Base-by-base conservation (phyloP, 2,797 vertebrate species). In the Sebastes variabilis region DNA sequence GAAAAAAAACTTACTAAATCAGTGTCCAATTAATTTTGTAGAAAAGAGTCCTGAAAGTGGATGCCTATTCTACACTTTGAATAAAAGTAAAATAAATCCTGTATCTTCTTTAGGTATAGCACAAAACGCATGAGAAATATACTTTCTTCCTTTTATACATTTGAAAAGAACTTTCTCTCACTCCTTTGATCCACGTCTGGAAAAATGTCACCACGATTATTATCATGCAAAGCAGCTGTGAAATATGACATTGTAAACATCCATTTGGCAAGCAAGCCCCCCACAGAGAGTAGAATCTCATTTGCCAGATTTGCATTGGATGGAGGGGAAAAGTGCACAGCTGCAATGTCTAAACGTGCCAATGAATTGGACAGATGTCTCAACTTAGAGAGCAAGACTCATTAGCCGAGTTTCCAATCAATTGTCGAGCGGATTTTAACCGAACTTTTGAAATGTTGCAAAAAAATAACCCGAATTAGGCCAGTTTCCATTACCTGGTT, bases 181-280 rank as follows among this genome's bases (percentile, higher is more conserved):
- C 22, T 74, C 65, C 22, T 42, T 11, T 7, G 3, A 70, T 16
- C 12, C 5, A 27, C 2, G 5, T 56, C n/a, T 68, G 52, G n/a
- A 38, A 60, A 77, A 72, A 36, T 30, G 66, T 56, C 55, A 69
- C 55, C 66, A 25, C n/a, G 46, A 75, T 83, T 82, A 74, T 85
- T 20, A 81, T 79, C 59, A 66, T 77, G 66, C 56, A 72, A 75
- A 75, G 34, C 58, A 24, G 4, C 55, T 46, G 76, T 42, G 59
- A 27, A 66, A 52, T 67, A 49, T 59, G 29, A 78, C 56, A 71
- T 46, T 65, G 25, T 42, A 60, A 77, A 77, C 77, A 70, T 46
- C 27, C 49, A 65, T 69, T 78, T 78, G 55, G 29, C 38, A 56
- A 72, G 54, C 36, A 30, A 61, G 14, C 60, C 30, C 25, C 55